Base-by-base conservation (phyloP, 37 sponge, comb jelly and placozoan species). In the Amphimedon queenslandica region DNA sequence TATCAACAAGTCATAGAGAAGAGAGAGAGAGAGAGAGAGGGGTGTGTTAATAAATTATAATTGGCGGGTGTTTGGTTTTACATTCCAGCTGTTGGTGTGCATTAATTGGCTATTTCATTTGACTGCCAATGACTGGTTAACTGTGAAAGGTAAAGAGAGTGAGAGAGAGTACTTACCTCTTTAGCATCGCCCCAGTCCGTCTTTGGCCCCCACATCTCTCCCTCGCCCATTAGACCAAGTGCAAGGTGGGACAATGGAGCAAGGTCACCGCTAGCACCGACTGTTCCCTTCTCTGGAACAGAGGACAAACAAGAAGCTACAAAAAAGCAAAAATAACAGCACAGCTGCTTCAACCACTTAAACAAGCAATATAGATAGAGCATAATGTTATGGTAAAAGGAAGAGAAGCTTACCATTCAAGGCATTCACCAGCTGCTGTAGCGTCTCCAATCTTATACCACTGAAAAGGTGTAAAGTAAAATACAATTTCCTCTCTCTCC, bases 241-340 rank as follows among this genome's bases (percentile, higher is more conserved):
- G 99, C 95, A 10, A 94, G 80, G 67, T 98, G 99, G 13, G 83
- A 68, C 43, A 98, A 85, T 31, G 99, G 99, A 31, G 95, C 99
- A 39, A 97, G 85, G 67, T 98, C 99, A 4, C 99, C 99, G 28
- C 94, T 94, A 60, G 98, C 99, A 34, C 99, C 99, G 28, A 89
- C 90, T 29, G 93, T 94, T 1, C 99, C 99, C 79, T 98, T 80
- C 69, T 88, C 92, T 6, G 98, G 92, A 38, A 96, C 80, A 30
- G 47, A 80, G 0, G 93, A 66, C 28, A 96, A 71, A 58, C 94
- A 94, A 37, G 87, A 85, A 21, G 80, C 94, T 93, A 66, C 2
- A 53, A 33, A 25, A 41, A 25, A 43, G 20, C 66, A 55, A 30
- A 58, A 37, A 41, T 10, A 55, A 69, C n/a, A n/a, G n/a, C n/a